Conservation (phyloP, 2,113 vertebrate genomes). For the Microcebus ravelobensis region DNA sequence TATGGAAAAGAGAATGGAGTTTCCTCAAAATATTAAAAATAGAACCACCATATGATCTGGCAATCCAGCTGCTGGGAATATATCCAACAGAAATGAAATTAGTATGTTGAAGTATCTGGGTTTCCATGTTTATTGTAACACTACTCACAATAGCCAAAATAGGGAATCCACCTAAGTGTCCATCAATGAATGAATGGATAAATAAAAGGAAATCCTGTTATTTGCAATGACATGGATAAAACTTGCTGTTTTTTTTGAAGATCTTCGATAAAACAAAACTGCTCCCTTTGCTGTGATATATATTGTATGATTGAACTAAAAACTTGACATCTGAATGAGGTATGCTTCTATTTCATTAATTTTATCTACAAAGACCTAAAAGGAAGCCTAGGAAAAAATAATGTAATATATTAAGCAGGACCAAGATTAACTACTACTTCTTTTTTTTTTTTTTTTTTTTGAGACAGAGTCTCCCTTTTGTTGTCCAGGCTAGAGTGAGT, state of each 20-base stretch:
- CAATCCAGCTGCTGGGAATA: background rate
- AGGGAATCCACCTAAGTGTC: background rate
- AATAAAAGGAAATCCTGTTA: background rate
- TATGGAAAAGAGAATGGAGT: background rate
- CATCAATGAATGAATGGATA: background rate
- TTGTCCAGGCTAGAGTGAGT: too few species aligned
- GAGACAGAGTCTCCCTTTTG: too few species aligned
- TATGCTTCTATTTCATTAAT: background rate
- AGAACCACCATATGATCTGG: background rate
- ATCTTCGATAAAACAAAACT: background rate
- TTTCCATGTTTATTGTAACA: background rate
- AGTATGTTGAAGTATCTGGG: background rate
- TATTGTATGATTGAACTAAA: background rate
- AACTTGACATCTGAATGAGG: background rate
- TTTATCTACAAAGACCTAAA: background rate
- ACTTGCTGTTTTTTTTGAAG: background rate
- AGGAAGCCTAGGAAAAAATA: background rate
- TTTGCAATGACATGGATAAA: background rate
- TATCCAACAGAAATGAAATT: background rate
- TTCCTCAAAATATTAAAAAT: background rate
- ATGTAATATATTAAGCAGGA: slow-evolving; percentile 11
- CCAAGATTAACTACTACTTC: too few species aligned
- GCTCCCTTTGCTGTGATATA: background rate
- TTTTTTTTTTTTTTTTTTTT: too few species aligned
- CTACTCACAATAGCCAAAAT: background rate